Conservation (phyloP, 2,888 invertebrate species). For the Eupithecia insigniata region DNA sequence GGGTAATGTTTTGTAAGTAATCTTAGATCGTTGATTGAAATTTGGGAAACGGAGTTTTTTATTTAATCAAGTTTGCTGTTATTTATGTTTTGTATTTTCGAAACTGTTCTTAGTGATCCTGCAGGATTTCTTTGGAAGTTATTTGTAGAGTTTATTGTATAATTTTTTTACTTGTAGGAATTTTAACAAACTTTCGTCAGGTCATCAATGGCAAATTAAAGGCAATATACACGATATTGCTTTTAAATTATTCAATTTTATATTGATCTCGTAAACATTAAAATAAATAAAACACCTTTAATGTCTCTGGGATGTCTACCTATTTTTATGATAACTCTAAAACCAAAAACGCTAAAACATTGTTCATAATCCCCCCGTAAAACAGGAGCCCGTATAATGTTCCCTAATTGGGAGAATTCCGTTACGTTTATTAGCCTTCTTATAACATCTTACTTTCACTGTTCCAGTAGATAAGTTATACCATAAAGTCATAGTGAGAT, state of each 20-base stretch:
- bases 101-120: not conserved
- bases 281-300: not conserved
- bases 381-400: slow-evolving; percentile 29
- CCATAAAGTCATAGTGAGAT: slow-evolving; percentile 42
- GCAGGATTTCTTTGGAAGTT: slow-evolving; percentile 5
- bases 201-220: too few relatives aligned
- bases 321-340: slow-evolving; percentile 15
- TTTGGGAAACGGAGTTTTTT: slow-evolving; percentile 16
- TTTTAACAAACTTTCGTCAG: not conserved
- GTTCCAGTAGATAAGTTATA: slow-evolving; percentile 33
- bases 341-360: slow-evolving; percentile 29
- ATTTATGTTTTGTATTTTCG: slow-evolving; percentile 7
- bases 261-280: not conserved
- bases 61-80: slow-evolving; percentile 10
- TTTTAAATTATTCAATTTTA: not conserved
- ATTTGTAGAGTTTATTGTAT: slow-evolving; percentile 1
- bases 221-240: too few relatives aligned
- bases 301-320: slow-evolving; percentile 17
- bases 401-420: slow-evolving; percentile 33
- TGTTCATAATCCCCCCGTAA: slow-evolving; percentile 25
- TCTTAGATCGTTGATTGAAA: slow-evolving; percentile 23
- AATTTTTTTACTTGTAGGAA: not conserved
- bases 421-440: slow-evolving; percentile 30
- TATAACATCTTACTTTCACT: slow-evolving; percentile 36
- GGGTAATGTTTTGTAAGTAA: slow-evolving; percentile 21